Evolutionary conservation across 92 coral and sea anemone species (phyloP).

Genomic region (Palythoa heliodiscus): DNA sequence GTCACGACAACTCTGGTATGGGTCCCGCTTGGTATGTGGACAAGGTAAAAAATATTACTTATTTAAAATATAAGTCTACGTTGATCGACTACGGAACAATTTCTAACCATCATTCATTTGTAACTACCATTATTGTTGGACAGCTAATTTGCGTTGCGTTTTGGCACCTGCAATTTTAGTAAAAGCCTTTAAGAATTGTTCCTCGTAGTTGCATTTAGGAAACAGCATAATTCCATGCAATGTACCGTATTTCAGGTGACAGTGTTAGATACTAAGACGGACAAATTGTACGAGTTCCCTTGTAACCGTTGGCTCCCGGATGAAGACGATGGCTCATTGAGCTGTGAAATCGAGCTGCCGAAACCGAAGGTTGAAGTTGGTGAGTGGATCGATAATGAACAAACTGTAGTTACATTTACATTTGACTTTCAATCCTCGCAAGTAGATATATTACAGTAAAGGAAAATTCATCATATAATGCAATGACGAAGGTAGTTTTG

Average conservation of each 20-base stretch:
- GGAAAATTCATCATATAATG: too few species aligned
- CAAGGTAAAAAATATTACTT: not conserved
- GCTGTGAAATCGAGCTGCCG: conserved; percentile 50
- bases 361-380: conserved; percentile 33
- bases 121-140: too few species aligned
- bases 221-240: not conserved
- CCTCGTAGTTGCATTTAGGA: too few species aligned
- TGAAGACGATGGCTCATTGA: conserved; percentile 65
- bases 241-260: conserved; percentile 45
- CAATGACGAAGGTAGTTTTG: too few species aligned
- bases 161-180: not conserved
- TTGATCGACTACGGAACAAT: too few species aligned
- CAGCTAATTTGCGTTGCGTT: not conserved
- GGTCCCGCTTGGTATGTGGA: conserved; percentile 39
- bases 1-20: conserved; percentile 32
- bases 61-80: not conserved
- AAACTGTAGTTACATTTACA: too few species aligned
- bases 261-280: conserved; percentile 65
- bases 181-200: too few species aligned
- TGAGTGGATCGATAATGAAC: not conserved
- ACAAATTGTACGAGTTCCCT: conserved; percentile 66
- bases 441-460: too few species aligned
- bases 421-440: too few species aligned
- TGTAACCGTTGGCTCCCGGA: conserved; percentile 87
- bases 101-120: not conserved